These are phyloP conservation scores for Brachionus asplanchnoidis DNA, from an alignment of 1,140 invertebrate genomes.

Conservation along the genomic window DNA sequence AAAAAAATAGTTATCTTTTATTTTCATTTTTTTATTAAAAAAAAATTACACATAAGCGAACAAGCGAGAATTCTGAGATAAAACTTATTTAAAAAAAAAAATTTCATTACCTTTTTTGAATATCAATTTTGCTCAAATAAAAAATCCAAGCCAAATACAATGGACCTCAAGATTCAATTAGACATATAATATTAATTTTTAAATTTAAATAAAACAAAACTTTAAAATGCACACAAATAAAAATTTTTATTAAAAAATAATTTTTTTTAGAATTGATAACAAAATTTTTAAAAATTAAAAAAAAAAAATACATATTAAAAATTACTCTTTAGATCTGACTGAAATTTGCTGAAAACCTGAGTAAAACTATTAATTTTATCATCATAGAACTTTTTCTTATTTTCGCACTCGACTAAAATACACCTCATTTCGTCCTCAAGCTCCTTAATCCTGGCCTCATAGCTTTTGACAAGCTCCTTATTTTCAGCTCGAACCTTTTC, in stretches of 20 bases:
- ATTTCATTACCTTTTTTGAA: no score
- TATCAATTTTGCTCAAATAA: no score
- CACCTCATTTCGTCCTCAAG: constrained; percentile 37
- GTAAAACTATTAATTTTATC: constrained; percentile 36
- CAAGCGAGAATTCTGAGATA: no score
- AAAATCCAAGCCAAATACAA: no score
- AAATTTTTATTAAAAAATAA: background rate
- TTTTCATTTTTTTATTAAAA: no score
- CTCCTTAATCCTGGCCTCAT: background rate
- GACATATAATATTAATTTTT: no score
- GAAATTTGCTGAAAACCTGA: constrained; percentile 30
- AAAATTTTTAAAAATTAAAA: constrained; percentile 11
- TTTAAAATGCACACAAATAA: background rate
- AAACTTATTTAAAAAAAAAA: no score
- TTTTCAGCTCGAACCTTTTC: background rate
- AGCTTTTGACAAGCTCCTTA: background rate
- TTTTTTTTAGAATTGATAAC: constrained; percentile 5
- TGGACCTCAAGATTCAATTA: no score
- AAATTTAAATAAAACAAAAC: no score
- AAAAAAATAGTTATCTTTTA: no score
- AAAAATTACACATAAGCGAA: no score
- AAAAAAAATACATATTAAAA: constrained; percentile 3
- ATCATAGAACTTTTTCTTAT: constrained; percentile 39
- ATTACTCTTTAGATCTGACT: constrained; percentile 27
- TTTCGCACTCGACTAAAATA: constrained; percentile 5